Conservation (phyloP, 1,140 invertebrate species). For the Stegodyphus mimosarum region DNA sequence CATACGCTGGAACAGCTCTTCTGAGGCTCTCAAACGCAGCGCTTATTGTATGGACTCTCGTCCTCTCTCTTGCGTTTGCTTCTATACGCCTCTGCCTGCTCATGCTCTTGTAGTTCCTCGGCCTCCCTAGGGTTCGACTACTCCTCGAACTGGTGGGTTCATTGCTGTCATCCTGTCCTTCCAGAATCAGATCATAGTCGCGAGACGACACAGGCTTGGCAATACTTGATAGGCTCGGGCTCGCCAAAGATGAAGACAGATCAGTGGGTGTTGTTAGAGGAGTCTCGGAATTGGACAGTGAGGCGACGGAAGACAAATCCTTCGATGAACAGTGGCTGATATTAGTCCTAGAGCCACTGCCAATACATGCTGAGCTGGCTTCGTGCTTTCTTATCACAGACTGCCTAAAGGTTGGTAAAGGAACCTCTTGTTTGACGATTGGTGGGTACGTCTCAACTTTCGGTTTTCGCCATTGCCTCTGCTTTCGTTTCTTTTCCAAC, state of each 20-base stretch:
- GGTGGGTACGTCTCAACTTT: neutral
- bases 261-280: neutral
- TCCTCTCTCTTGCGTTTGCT: constrained; percentile 91
- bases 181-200: neutral
- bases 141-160: neutral
- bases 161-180: constrained; percentile 1
- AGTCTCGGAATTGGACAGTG: neutral
- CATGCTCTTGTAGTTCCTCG: constrained; percentile 95
- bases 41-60: constrained; percentile 93
- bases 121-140: no score
- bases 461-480: constrained; percentile 34
- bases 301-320: neutral
- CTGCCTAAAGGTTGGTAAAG: constrained; percentile 44
- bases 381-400: constrained; percentile 54
- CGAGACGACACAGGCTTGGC: neutral
- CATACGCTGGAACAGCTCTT: constrained; percentile 86
- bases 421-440: constrained; percentile 31
- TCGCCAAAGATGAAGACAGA: no score
- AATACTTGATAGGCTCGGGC: neutral
- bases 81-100: constrained; percentile 90
- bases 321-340: constrained; percentile 14
- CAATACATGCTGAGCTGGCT: neutral
- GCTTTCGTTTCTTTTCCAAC: constrained; percentile 16
- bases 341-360: neutral
- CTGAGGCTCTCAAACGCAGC: constrained; percentile 92